Evolutionary conservation across 2,113 vertebrate genomes (phyloP), one percentile per base, ranked within the genome.

Genomic region (Nettapus auritus): DNA sequence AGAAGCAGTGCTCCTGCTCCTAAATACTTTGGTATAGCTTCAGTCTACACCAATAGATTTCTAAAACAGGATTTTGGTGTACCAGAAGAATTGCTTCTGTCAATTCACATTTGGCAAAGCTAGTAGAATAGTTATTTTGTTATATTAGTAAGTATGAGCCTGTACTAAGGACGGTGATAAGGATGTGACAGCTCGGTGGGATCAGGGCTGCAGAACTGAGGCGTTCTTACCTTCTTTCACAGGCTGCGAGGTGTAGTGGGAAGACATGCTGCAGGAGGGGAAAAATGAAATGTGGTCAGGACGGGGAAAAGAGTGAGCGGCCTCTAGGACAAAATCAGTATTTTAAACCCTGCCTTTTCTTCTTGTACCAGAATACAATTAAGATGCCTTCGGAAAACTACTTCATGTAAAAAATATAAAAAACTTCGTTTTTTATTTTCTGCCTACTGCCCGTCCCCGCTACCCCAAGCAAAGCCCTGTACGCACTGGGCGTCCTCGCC

Each of bases 201-300:
- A n/a, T 48, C 46, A 19, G 55, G 80, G 42, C 40, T 78, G 34
- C 81, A 81, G 48, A 38, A 11, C 7, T 29, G 42, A 50, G 12
- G 8, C 16, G 53, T 59, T 20, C 97, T 95, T 97, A 98, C 98
- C 98, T 93, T 98, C 97, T 70, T 93, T 73, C 29, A 85, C 86
- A 53, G 95, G 12, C 90, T 93, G 28, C 0, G 94, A 88, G 68
- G 92, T 18, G 4, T 97, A 98, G 57, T 97, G 97, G 40, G 95
- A 68, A 38, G 97, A 82, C 96, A 98, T 88, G 91, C 98, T 98
- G 11, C 5, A n/a, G 62, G 63, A 74, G 38, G 20, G 94, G 53
- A 86, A 82, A 25, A 67, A 67, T 11, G 36, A 62, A 67, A 64
- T 34, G 28, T 9, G 46, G 66, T 86, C 67, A 92, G 50, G 77